A percentile compares a stretch with the other conserved stretches of the same genome.
Evolutionary conservation across 1,140 invertebrate species (phyloP).

Genomic region (Mesaphorura yosii): DNA sequence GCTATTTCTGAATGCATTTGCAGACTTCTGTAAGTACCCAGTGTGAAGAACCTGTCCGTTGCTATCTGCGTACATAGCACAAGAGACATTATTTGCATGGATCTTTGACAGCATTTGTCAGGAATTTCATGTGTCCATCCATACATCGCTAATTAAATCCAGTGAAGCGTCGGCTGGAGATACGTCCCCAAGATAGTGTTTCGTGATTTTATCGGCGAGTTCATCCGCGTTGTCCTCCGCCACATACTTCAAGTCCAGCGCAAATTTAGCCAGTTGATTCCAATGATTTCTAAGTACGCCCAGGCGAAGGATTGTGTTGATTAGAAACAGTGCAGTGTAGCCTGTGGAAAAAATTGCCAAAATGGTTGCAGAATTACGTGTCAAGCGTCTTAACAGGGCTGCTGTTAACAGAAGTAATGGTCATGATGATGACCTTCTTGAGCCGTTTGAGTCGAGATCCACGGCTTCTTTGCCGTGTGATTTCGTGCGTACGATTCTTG

Average conservation of each 20-base stretch:
- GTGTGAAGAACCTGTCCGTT: neutral
- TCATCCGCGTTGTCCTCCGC: neutral
- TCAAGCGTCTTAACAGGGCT: neutral
- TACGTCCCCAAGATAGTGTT: neutral
- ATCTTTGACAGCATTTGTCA: neutral
- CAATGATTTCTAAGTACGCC: neutral
- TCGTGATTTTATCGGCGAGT: neutral
- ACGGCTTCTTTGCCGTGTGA: slow-evolving; percentile 8
- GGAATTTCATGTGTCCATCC: neutral
- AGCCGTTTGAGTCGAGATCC: slow-evolving; percentile 7
- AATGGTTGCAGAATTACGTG: neutral
- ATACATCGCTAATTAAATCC: neutral
- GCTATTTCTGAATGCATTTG: neutral
- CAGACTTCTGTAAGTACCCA: neutral
- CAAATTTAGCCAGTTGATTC: neutral
- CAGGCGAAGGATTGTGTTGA: neutral
- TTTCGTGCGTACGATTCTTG: slow-evolving; percentile 3
- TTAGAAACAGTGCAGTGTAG: neutral
- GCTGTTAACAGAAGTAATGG: no score
- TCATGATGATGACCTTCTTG: slow-evolving; percentile 16
- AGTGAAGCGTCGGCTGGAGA: neutral
- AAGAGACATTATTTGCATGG: neutral
- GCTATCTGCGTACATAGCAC: slow-evolving; percentile 13
- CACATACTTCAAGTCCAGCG: neutral
- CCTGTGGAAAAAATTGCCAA: no score